These are phyloP conservation scores for Heloderma charlesbogerti DNA, from an alignment of 2,113 vertebrate species.

Conservation along the genomic window DNA sequence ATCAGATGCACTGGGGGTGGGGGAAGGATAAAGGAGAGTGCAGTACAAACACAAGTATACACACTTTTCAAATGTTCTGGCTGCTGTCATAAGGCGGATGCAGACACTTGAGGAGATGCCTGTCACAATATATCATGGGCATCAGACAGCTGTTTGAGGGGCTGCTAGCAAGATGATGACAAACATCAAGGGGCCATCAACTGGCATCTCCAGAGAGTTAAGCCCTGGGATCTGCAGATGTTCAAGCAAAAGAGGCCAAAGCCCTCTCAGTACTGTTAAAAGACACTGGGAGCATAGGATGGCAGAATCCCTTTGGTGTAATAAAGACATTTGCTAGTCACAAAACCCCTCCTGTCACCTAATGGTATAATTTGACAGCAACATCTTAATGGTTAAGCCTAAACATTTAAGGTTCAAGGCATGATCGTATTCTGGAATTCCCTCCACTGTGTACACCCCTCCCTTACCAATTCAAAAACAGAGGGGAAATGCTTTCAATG, in stretches of 20 bases:
- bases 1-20: background rate
- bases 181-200: background rate
- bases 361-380: background rate
- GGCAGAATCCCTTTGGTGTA: fast-evolving
- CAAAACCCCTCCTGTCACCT: background rate
- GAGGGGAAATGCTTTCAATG: conserved; percentile 72
- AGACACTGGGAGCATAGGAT: background rate
- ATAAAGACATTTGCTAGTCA: conserved; percentile 22
- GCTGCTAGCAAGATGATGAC: background rate
- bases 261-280: conserved; percentile 36
- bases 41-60: fast-evolving
- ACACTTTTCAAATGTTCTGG: background rate
- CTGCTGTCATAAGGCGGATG: background rate
- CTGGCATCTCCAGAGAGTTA: background rate
- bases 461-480: conserved; percentile 57
- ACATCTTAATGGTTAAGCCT: background rate
- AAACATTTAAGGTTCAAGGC: background rate
- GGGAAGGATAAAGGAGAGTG: background rate
- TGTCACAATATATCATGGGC: background rate
- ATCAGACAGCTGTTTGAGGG: background rate
- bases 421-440: background rate
- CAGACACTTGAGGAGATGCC: background rate
- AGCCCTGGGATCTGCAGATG: background rate
- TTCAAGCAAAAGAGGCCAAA: background rate
- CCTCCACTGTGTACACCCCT: conserved; percentile 57